Base-by-base conservation (phyloP, 1,140 invertebrate genomes). In the Eciton burchellii region DNA sequence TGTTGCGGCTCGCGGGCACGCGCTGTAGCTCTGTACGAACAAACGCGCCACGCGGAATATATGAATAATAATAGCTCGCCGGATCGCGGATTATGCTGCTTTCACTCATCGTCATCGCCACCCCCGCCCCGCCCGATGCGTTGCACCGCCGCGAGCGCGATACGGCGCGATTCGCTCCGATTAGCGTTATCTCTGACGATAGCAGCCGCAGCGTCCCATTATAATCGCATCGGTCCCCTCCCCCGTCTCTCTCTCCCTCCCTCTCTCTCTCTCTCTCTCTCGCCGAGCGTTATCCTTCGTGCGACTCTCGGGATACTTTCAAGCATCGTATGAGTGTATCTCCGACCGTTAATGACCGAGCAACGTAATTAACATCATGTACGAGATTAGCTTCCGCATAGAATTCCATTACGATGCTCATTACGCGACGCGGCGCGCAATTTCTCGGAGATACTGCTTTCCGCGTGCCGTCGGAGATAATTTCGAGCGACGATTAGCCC, bases 1-100 rank as follows among this genome's bases (percentile, higher is more conserved):
- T 89, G 89, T 90, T 87, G 86, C 81, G 88, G 88, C 81, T 47
- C 68, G 71, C 68, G 81, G 87, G 70, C 82, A 82, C 83, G 84
- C 71, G 68, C 84, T 88, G 84, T 88, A 88, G 87, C 89, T 91
- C 90, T 89, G 90, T 90, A 91, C 83, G 89, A 92, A 90, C 91
- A 92, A 90, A 93, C 92, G 90, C 93, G 92, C 92, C 92, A 91
- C 88, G 89, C 88, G 89, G 93, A 93, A 93, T 94, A 93, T 94
- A 94, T 94, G 93, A 94, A 94, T 94, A 94, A 92, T 93, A 94
- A 94, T 94, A 92, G 85, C 83, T 86, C 72, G 81, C 83, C 81
- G 85, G 90, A 92, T 90, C 88, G 91, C 84, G 87, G 89, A 91
- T 87, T n/a, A 87, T 90, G 71, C 85, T 88, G 71, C 84, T 87